Conservation (phyloP, 2,113 vertebrate genomes). For the Collichthys lucidus region DNA sequence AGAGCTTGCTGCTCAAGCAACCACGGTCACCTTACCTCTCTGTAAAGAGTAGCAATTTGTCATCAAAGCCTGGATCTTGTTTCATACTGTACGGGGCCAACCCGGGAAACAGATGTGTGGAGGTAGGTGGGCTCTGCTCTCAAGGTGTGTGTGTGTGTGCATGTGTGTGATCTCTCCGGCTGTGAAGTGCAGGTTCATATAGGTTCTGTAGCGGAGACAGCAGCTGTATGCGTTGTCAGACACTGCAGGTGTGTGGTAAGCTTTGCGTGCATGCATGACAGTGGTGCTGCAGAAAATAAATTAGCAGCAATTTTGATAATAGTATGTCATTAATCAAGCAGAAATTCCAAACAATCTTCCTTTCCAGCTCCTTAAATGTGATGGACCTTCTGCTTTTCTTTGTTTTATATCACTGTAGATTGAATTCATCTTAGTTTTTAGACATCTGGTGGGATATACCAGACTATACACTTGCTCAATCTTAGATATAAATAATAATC, state of each 20-base stretch:
- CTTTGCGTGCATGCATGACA: neutral
- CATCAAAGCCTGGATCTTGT: slow-evolving; percentile 24
- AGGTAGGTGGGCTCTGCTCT: slow-evolving; percentile 72
- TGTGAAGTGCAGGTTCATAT: slow-evolving; percentile 42
- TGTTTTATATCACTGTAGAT: neutral
- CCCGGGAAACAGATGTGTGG: slow-evolving; percentile 45
- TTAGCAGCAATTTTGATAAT: neutral
- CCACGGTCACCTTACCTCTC: slow-evolving; percentile 24
- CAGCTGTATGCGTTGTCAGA: slow-evolving; percentile 39
- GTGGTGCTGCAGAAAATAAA: neutral
- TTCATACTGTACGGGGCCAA: slow-evolving; percentile 15
- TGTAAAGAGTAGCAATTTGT: slow-evolving; percentile 26
- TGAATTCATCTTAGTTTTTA: neutral
- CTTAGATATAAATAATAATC: neutral
- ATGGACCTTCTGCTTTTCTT: neutral
- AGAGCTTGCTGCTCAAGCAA: slow-evolving; percentile 25
- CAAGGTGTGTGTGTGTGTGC: neutral
- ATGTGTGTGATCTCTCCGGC: slow-evolving; percentile 2
- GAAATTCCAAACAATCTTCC: neutral
- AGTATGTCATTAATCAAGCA: neutral
- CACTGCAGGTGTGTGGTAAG: slow-evolving; percentile 32
- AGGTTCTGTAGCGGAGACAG: neutral
- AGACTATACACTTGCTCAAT: too few relatives aligned
- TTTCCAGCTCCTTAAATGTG: neutral
- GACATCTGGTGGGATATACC: neutral